These are phyloP conservation scores for Diarsia mendica DNA, from an alignment of 2,888 invertebrate species.

Conservation along the genomic window DNA sequence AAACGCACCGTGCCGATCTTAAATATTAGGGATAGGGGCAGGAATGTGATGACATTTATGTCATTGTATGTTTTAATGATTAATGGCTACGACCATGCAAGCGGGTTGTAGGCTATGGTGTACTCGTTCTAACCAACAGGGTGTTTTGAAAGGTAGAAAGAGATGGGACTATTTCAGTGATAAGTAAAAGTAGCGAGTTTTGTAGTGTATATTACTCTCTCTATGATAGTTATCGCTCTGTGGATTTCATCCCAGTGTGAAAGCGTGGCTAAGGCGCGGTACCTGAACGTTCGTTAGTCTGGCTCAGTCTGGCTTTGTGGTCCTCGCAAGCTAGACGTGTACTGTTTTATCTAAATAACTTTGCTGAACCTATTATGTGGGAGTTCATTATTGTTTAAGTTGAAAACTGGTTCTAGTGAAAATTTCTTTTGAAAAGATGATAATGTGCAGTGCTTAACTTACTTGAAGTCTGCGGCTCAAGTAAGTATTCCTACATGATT, in stretches of 20 bases:
- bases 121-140: background rate
- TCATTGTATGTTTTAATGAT: background rate
- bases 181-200: background rate
- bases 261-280: background rate
- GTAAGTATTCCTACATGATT: background rate
- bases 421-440: background rate
- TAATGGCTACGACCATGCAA: background rate
- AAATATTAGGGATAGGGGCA: background rate
- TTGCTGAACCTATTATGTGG: background rate
- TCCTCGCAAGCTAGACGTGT: background rate
- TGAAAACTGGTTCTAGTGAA: background rate
- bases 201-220: background rate
- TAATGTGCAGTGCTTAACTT: too few species aligned
- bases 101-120: background rate
- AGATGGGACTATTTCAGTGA: background rate
- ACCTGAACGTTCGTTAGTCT: background rate
- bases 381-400: background rate
- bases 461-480: background rate
- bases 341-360: background rate
- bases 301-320: background rate
- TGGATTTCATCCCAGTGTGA: background rate
- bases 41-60: background rate
- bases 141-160: background rate
- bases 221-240: background rate
- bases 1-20: too few species aligned